Percentiles rank a stretch among this genome's conserved stretches.
phyloP scores from a whole-genome alignment of 2,113 vertebrate genomes.

The Dromaius novaehollandiae region DNA sequence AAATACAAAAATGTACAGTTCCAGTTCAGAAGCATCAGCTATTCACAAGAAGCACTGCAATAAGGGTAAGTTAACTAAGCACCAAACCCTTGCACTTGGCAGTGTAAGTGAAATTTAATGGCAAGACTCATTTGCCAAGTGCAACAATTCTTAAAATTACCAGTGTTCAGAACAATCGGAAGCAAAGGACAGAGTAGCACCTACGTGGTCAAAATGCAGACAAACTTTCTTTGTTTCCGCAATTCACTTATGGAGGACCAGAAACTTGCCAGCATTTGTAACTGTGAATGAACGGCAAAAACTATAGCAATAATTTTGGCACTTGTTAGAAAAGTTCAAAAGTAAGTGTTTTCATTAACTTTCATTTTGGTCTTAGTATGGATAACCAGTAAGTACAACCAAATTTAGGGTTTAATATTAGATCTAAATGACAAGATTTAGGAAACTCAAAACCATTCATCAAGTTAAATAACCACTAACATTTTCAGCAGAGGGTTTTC shows the following conservation, averaged over 20 bases:
- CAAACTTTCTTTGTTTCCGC: slow-evolving; percentile 47
- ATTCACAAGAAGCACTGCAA: slow-evolving; percentile 78
- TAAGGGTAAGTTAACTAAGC: slow-evolving; percentile 73
- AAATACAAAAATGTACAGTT: slow-evolving; percentile 87
- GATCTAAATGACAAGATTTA: slow-evolving; percentile 63
- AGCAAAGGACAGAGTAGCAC: slow-evolving; percentile 79
- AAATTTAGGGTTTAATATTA: slow-evolving; percentile 57
- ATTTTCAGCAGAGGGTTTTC: slow-evolving; percentile 86
- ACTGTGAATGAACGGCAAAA: slow-evolving; percentile 63
- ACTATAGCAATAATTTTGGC: slow-evolving; percentile 60
- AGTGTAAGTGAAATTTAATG: slow-evolving; percentile 67
- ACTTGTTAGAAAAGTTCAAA: slow-evolving; percentile 63
- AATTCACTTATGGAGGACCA: slow-evolving; percentile 44
- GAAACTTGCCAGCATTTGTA: slow-evolving; percentile 58
- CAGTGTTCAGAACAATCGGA: slow-evolving; percentile 78
- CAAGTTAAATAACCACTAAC: slow-evolving; percentile 87
- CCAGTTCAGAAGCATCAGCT: slow-evolving; percentile 82
- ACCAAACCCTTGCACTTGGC: slow-evolving; percentile 74
- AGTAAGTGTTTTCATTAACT: slow-evolving; percentile 38
- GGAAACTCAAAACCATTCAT: slow-evolving; percentile 90
- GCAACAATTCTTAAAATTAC: slow-evolving; percentile 73
- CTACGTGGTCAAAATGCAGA: slow-evolving; percentile 68
- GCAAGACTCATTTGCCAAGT: slow-evolving; percentile 75
- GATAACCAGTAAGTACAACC: slow-evolving; percentile 62
- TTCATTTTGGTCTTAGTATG: slow-evolving; percentile 60